phyloP scores from a whole-genome alignment of 2,888 invertebrate genomes.

The Meteorus colon region DNA sequence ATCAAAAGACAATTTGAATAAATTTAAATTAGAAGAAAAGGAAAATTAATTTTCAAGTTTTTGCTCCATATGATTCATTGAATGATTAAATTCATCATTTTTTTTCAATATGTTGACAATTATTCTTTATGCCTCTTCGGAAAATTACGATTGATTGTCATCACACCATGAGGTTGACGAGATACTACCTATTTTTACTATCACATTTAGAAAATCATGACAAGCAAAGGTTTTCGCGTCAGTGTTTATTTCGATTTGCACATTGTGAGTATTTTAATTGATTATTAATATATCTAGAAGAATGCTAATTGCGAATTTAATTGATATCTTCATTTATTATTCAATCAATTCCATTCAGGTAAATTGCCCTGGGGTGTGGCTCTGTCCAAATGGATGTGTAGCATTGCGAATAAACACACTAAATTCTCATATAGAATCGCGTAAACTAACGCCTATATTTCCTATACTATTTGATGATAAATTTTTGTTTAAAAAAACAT shows the following conservation, averaged over 20 bases:
- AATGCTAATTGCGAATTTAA: neutral
- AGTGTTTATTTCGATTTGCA: slow-evolving; percentile 67
- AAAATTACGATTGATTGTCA: neutral
- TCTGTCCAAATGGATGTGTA: slow-evolving; percentile 86
- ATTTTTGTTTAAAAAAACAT: slow-evolving; percentile 81
- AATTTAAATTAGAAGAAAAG: slow-evolving; percentile 34
- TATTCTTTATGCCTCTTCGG: neutral
- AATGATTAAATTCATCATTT: neutral
- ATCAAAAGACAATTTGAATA: slow-evolving; percentile 11
- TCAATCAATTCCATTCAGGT: slow-evolving; percentile 74
- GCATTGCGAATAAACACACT: slow-evolving; percentile 82
- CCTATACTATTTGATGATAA: slow-evolving; percentile 83
- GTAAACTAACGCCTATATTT: slow-evolving; percentile 80
- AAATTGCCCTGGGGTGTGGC: slow-evolving; percentile 90
- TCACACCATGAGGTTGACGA: slow-evolving; percentile 33
- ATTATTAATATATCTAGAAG: neutral
- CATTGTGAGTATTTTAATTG: slow-evolving; percentile 61
- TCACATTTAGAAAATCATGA: slow-evolving; percentile 56
- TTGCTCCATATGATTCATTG: neutral
- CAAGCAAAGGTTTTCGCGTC: slow-evolving; percentile 68
- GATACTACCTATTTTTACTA: slow-evolving; percentile 17
- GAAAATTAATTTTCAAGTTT: neutral
- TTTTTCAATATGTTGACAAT: slow-evolving; percentile 31
- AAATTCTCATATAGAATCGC: slow-evolving; percentile 82
- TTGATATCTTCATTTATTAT: neutral